Evolutionary conservation across 2,797 vertebrate genomes (phyloP).

Genomic region (Eleutherodactylus coqui): DNA sequence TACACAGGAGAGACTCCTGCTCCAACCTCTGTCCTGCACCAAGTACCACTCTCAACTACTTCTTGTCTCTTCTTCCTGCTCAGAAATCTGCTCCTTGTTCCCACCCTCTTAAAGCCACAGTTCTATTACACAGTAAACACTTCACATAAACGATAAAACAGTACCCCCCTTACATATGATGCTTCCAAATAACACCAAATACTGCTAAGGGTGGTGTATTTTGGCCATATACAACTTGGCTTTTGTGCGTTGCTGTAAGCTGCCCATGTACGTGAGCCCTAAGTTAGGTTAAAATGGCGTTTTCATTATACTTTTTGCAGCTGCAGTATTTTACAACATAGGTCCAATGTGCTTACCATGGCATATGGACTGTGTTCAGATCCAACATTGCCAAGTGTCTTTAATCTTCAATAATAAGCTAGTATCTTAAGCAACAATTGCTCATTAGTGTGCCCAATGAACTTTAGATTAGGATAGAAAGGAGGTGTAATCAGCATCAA

Average conservation of each 20-base stretch:
- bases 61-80: too few relatives aligned
- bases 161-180: too few relatives aligned
- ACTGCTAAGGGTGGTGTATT: too few relatives aligned
- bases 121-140: too few relatives aligned
- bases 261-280: neutral
- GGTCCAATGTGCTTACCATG: neutral
- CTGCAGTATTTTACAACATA: neutral
- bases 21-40: too few relatives aligned
- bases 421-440: neutral
- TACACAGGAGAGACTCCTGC: too few relatives aligned
- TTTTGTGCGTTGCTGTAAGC: too few relatives aligned
- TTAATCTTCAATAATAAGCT: neutral
- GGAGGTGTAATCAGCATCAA: constrained; percentile 44
- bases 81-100: too few relatives aligned
- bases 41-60: too few relatives aligned
- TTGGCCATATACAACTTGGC: neutral
- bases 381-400: neutral
- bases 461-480: constrained; percentile 28
- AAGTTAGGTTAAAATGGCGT: neutral
- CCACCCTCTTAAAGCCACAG: too few relatives aligned
- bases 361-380: neutral
- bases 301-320: neutral
- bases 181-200: too few relatives aligned
- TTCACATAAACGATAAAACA: too few relatives aligned
- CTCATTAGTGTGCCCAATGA: neutral